Conservation (phyloP, 2,888 invertebrate genomes). For the Spicauda simplicius region DNA sequence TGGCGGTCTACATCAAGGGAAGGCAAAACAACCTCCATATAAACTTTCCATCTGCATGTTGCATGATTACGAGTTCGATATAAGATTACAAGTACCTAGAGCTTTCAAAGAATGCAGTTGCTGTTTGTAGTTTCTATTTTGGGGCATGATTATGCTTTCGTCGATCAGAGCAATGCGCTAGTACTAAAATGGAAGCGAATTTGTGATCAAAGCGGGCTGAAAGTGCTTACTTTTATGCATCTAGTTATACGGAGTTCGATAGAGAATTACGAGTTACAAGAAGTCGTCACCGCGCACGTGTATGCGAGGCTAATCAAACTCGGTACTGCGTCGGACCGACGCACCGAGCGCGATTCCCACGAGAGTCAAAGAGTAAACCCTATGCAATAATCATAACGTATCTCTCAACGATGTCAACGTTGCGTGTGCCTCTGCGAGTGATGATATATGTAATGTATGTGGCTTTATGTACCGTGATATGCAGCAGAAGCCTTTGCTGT, state of each 20-base stretch:
- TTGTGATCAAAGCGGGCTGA: conserved; percentile 30
- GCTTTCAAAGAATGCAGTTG: conserved; percentile 18
- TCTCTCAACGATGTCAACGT: conserved; percentile 26
- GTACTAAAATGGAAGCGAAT: conserved; percentile 30
- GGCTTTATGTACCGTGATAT: neutral
- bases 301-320: conserved; percentile 37
- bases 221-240: conserved; percentile 9
- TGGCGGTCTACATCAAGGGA: conserved; percentile 31
- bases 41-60: conserved; percentile 33
- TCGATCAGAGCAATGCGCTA: conserved; percentile 24
- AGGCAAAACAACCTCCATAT: conserved; percentile 21
- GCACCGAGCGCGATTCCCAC: conserved; percentile 51
- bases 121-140: conserved; percentile 32
- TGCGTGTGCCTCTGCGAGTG: conserved; percentile 5
- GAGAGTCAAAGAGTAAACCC: conserved; percentile 46
- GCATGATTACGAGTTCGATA: conserved; percentile 32
- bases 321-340: conserved; percentile 39
- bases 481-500: neutral
- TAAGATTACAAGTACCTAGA: conserved; percentile 25
- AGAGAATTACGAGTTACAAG: conserved; percentile 11
- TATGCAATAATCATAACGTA: conserved; percentile 38
- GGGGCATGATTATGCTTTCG: conserved; percentile 23
- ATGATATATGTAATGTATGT: neutral
- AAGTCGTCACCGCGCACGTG: conserved; percentile 19
- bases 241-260: conserved; percentile 18